phyloP scores from a whole-genome alignment of 1,140 invertebrate species.

The Parapsyche elsis region DNA sequence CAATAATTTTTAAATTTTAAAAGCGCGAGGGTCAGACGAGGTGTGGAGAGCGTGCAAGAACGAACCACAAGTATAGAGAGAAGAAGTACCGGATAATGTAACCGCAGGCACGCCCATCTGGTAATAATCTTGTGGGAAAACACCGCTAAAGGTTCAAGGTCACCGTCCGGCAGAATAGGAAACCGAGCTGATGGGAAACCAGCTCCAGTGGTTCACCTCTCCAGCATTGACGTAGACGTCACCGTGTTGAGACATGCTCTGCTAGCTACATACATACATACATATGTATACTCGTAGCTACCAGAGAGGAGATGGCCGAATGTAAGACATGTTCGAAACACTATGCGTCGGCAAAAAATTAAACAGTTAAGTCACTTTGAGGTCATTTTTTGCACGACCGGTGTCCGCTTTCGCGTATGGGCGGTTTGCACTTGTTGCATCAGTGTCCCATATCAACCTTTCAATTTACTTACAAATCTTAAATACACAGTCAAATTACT shows the following conservation, averaged over 20 bases:
- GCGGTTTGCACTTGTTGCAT: background rate
- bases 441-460: background rate
- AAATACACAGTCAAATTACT: background rate
- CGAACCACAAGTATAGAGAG: background rate
- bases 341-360: background rate
- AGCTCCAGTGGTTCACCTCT: no score
- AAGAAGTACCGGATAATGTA: background rate
- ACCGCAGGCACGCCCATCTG: background rate
- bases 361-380: constrained; percentile 23
- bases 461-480: no score
- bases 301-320: background rate
- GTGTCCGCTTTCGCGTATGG: constrained; percentile 6
- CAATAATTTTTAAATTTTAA: no score
- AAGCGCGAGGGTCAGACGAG: background rate
- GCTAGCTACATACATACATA: background rate
- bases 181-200: background rate
- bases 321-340: background rate
- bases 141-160: constrained; percentile 26
- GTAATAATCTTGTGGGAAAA: constrained; percentile 7
- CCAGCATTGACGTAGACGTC: no score
- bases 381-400: constrained; percentile 21
- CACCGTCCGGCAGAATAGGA: background rate
- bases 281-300: background rate
- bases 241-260: no score
- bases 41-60: background rate